phyloP scores from a whole-genome alignment of 2,797 vertebrate species.

The Micrastur ruficollis region DNA sequence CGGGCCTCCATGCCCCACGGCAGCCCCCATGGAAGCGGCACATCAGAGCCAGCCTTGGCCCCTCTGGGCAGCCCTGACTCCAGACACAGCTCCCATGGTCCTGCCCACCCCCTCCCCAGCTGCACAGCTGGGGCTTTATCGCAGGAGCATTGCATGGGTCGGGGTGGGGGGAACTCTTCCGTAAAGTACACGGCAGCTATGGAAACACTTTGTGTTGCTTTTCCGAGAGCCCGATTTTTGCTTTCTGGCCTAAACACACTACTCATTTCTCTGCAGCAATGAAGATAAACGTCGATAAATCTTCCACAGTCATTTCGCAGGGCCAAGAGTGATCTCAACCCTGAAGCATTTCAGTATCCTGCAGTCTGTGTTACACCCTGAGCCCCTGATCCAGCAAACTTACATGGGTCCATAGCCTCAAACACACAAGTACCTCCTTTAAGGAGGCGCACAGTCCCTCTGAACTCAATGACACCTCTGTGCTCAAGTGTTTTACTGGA shows the following conservation, averaged over 20 bases:
- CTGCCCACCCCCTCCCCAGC: background rate
- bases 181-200: background rate
- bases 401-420: background rate
- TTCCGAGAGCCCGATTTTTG: conserved; percentile 25
- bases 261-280: background rate
- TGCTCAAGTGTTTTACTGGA: background rate
- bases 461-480: background rate
- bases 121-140: background rate
- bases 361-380: background rate
- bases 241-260: conserved; percentile 14
- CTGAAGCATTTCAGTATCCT: conserved; percentile 8
- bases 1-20: background rate
- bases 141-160: background rate
- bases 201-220: background rate
- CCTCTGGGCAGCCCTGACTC: background rate
- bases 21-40: background rate
- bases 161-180: rapidly evolving
- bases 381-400: background rate
- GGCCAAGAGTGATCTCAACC: conserved; percentile 53
- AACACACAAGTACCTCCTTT: background rate
- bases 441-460: background rate
- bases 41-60: background rate
- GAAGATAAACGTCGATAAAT: conserved; percentile 43
- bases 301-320: rapidly evolving
- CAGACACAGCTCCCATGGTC: background rate